Evolutionary conservation across 2,797 vertebrate genomes (phyloP).

Genomic region (Cheirogaleus major): DNA sequence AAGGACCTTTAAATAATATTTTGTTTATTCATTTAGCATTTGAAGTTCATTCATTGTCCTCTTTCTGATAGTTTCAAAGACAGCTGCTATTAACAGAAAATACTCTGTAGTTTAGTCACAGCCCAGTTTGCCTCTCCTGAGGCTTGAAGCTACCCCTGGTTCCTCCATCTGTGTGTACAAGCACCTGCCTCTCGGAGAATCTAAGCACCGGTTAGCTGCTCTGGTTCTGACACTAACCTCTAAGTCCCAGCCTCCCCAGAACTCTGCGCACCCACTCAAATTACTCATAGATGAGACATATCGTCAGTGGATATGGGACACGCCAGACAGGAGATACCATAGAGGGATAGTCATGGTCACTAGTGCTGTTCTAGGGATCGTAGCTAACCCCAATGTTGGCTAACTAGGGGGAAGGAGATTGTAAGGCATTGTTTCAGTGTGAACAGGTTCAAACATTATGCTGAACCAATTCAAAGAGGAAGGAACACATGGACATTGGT

Average conservation of each 20-base stretch:
- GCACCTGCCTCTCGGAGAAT: not conserved
- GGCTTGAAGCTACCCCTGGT: not conserved
- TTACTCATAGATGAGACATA: not conserved
- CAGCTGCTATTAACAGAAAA: not conserved
- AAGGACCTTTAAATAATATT: not conserved
- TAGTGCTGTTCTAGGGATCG: not conserved
- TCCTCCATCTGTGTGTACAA: too few species aligned
- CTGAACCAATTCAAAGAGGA: not conserved
- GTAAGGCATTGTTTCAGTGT: not conserved
- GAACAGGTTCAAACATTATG: not conserved
- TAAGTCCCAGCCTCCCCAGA: not conserved
- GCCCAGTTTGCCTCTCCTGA: not conserved
- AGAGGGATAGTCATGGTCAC: not conserved
- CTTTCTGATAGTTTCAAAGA: not conserved
- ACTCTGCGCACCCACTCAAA: not conserved
- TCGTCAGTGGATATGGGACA: not conserved
- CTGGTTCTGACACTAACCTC: not conserved
- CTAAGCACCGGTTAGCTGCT: not conserved
- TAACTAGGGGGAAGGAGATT: not conserved
- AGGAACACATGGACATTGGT: not conserved
- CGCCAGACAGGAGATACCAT: not conserved
- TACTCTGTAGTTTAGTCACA: not conserved
- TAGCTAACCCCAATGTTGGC: not conserved
- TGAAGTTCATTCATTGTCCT: not conserved
- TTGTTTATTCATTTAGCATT: not conserved